phyloP scores from a whole-genome alignment of 2,888 invertebrate genomes.

The Ormia ochracea region DNA sequence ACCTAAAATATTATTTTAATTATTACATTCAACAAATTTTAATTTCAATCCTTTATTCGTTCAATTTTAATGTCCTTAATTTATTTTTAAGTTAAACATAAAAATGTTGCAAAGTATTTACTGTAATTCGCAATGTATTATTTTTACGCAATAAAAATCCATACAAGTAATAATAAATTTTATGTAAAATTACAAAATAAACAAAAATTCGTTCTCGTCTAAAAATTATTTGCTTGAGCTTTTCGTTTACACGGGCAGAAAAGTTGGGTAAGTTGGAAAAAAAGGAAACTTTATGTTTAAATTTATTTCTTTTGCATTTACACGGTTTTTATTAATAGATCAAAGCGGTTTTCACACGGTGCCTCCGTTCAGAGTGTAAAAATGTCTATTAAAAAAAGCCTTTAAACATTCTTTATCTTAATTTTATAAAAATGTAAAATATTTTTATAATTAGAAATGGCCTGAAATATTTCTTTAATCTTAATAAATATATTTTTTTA shows the following conservation, averaged over 20 bases:
- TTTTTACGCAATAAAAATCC: slow-evolving; percentile 36
- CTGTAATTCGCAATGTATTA: slow-evolving; percentile 57
- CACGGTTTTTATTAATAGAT: too few species aligned
- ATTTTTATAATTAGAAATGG: too few species aligned
- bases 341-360: too few species aligned
- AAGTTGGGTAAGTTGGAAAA: slow-evolving; percentile 13
- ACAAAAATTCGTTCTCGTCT: not conserved
- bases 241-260: not conserved
- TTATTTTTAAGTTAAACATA: slow-evolving; percentile 35
- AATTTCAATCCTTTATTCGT: slow-evolving; percentile 2
- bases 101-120: slow-evolving; percentile 47
- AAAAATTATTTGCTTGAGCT: slow-evolving; percentile 15
- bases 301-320: slow-evolving; percentile 5
- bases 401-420: too few species aligned
- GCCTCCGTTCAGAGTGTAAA: too few species aligned
- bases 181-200: not conserved
- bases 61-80: slow-evolving; percentile 32
- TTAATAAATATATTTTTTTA: too few species aligned
- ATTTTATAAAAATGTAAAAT: too few species aligned
- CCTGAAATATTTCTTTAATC: too few species aligned
- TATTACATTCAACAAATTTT: not conserved
- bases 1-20: not conserved
- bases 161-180: not conserved
- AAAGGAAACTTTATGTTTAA: not conserved
- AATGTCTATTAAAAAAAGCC: too few species aligned